Percentiles rank a stretch among this genome's conserved stretches.
Conservation (phyloP, 2,888 invertebrate species). For the Litoditis marina region DNA sequence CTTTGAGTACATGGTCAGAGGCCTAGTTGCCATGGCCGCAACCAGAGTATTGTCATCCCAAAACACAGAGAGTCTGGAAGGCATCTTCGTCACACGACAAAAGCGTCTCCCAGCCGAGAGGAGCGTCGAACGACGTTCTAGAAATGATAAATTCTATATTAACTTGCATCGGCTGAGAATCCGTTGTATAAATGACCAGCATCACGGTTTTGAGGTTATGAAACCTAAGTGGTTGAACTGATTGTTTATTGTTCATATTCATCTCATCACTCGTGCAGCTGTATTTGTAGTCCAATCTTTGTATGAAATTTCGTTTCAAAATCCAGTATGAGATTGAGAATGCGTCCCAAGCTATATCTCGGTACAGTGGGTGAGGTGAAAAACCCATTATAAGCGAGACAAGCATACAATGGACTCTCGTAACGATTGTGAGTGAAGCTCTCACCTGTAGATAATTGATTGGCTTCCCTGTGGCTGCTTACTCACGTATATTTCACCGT, state of each 20-base stretch:
- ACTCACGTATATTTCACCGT: slow-evolving; percentile 53
- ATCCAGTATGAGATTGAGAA: no score
- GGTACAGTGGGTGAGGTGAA: no score
- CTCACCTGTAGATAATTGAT: slow-evolving; percentile 43
- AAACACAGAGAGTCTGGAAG: slow-evolving; percentile 38
- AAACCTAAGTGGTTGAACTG: no score
- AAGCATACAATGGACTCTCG: not conserved
- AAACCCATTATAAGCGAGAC: slow-evolving; percentile 7
- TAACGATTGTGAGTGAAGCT: not conserved
- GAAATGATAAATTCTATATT: slow-evolving; percentile 18
- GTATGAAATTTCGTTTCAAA: no score
- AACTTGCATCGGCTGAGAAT: no score
- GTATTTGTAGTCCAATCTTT: no score
- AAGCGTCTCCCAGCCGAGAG: slow-evolving; percentile 55
- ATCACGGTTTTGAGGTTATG: no score
- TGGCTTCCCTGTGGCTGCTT: slow-evolving; percentile 39
- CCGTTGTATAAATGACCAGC: no score
- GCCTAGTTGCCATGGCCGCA: slow-evolving; percentile 38
- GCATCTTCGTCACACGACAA: slow-evolving; percentile 30
- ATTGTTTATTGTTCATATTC: no score
- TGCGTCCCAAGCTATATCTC: no score
- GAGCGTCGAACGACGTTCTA: slow-evolving; percentile 51
- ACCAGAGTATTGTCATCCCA: slow-evolving; percentile 50
- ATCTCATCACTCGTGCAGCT: no score
- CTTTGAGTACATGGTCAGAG: slow-evolving; percentile 54